These are phyloP conservation scores for Amblyraja radiata DNA, from an alignment of 2,797 vertebrate species.

Conservation along the genomic window DNA sequence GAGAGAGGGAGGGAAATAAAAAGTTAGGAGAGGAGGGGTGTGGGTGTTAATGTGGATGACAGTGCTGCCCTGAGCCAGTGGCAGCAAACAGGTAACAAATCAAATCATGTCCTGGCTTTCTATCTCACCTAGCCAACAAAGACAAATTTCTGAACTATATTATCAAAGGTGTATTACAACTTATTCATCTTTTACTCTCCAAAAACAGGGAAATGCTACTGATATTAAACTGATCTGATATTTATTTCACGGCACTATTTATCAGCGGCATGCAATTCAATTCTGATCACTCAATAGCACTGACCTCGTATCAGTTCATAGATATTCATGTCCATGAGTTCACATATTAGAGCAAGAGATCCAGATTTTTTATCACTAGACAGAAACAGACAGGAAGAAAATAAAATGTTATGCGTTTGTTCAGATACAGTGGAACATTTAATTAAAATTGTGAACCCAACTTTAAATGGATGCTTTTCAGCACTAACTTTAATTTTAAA, in stretches of 20 bases:
- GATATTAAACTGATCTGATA: no score
- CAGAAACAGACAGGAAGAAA: slow-evolving; percentile 44
- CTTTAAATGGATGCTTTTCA: background rate
- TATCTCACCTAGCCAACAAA: no score
- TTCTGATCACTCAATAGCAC: slow-evolving; percentile 38
- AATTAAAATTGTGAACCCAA: background rate
- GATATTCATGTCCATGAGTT: slow-evolving; percentile 89
- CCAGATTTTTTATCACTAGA: slow-evolving; percentile 73
- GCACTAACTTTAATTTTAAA: background rate
- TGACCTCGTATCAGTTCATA: slow-evolving; percentile 81
- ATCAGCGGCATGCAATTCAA: background rate
- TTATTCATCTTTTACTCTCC: background rate
- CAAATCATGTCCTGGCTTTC: no score
- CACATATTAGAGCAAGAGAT: slow-evolving; percentile 75
- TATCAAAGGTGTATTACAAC: background rate
- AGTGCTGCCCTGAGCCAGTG: no score
- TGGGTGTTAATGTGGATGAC: no score
- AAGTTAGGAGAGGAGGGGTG: no score
- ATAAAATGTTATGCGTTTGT: background rate
- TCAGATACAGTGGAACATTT: background rate
- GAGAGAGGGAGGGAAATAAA: no score
- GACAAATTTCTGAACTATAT: no score
- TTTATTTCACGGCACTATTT: background rate
- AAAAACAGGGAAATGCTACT: no score
- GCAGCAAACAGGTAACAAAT: no score